A percentile compares a stretch with the other conserved stretches of the same genome.
phyloP scores from a whole-genome alignment of 92 coral and sea anemone species.

The Porites lobata region DNA sequence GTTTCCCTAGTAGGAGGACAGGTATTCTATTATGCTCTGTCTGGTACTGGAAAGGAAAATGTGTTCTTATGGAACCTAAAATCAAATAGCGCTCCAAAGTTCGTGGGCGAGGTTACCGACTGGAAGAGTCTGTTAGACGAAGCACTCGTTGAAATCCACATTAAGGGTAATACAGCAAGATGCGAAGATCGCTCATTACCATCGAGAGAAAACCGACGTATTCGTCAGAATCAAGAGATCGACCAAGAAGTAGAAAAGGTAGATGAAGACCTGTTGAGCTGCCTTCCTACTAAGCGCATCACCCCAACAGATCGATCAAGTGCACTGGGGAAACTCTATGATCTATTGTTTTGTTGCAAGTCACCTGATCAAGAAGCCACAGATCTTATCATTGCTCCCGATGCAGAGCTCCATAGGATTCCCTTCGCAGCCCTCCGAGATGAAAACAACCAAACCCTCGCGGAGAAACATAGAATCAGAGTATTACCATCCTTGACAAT shows the following conservation, averaged over 20 bases:
- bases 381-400: slow-evolving; percentile 58
- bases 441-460: slow-evolving; percentile 1
- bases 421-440: slow-evolving; percentile 54
- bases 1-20: slow-evolving; percentile 4
- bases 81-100: slow-evolving; percentile 17
- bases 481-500: slow-evolving; percentile 47
- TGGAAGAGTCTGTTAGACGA: slow-evolving; percentile 36
- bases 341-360: slow-evolving; percentile 4
- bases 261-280: background rate
- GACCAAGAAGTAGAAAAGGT: slow-evolving; percentile 5
- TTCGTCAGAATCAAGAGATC: background rate
- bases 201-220: slow-evolving; percentile 1
- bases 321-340: slow-evolving; percentile 33
- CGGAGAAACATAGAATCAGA: slow-evolving; percentile 35
- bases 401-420: slow-evolving; percentile 27
- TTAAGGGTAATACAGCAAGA: background rate
- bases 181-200: slow-evolving; percentile 37
- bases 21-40: slow-evolving; percentile 27
- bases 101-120: slow-evolving; percentile 21
- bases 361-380: slow-evolving; percentile 2
- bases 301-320: slow-evolving; percentile 30
- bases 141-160: slow-evolving; percentile 22
- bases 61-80: slow-evolving; percentile 24
- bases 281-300: slow-evolving; percentile 21
- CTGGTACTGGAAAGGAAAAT: slow-evolving; percentile 34